A percentile compares a stretch with the other conserved stretches of the same genome.
Conservation (phyloP, 92 coral and sea anemone genomes). For the Epizoanthus rinbou region DNA sequence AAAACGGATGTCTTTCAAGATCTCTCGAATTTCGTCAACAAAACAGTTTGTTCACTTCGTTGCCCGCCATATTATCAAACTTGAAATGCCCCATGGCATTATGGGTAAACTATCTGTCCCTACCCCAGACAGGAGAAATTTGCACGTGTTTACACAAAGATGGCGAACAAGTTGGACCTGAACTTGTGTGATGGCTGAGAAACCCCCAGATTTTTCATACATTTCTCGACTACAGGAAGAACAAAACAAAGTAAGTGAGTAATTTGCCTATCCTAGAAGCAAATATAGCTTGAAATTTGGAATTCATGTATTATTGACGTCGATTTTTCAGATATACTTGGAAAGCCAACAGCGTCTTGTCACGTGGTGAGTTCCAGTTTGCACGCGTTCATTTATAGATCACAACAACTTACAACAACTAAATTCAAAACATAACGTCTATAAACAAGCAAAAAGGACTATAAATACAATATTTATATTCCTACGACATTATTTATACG, state of each 20-base stretch:
- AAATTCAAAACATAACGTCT: too few relatives aligned
- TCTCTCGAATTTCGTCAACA: neutral
- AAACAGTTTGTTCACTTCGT: neutral
- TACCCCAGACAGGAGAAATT: constrained; percentile 25
- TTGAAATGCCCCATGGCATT: constrained; percentile 2
- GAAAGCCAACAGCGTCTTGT: constrained; percentile 70
- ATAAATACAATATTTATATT: too few relatives aligned
- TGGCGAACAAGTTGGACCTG: constrained; percentile 47
- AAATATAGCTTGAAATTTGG: neutral
- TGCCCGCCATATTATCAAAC: constrained; percentile 23
- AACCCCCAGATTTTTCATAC: constrained; percentile 59
- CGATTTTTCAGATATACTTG: constrained; percentile 55
- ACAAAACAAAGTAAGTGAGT: constrained; percentile 65
- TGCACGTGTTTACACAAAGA: constrained; percentile 14
- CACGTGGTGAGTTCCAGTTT: constrained; percentile 68
- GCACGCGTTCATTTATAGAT: neutral
- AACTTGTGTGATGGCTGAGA: constrained; percentile 27
- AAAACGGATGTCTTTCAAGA: neutral
- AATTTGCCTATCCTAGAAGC: neutral
- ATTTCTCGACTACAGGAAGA: constrained; percentile 84
- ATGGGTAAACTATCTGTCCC: constrained; percentile 30
- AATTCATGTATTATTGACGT: neutral
- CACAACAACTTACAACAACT: too few relatives aligned
- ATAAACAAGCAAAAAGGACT: too few relatives aligned
- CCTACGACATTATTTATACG: too few relatives aligned